Conservation (phyloP, 1,140 invertebrate genomes). For the Drosophila takahashii region DNA sequence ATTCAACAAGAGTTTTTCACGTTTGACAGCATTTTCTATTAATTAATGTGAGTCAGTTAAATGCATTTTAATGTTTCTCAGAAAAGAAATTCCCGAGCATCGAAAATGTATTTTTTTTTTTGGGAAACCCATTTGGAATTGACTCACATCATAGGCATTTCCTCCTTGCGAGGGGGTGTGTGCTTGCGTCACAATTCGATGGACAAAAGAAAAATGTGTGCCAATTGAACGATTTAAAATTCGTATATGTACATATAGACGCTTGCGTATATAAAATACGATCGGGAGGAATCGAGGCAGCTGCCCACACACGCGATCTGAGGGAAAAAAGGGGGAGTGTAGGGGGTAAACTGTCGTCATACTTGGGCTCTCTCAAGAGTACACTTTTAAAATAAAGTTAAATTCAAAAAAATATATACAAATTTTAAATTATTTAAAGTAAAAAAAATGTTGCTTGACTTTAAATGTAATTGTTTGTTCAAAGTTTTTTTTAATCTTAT, state of each 20-base stretch:
- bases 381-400: slow-evolving; percentile 3
- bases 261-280: slow-evolving; percentile 23
- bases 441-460: no score
- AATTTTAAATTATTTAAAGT: no score
- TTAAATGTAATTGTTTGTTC: no score
- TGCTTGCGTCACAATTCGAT: slow-evolving; percentile 71
- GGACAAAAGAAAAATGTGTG: slow-evolving; percentile 71
- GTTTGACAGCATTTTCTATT: slow-evolving; percentile 28
- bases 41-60: slow-evolving; percentile 46
- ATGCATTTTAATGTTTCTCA: slow-evolving; percentile 18
- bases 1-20: slow-evolving; percentile 20
- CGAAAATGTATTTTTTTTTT: slow-evolving; percentile 36
- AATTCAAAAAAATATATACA: not conserved
- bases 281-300: slow-evolving; percentile 40
- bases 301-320: slow-evolving; percentile 24
- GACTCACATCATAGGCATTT: slow-evolving; percentile 37
- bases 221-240: slow-evolving; percentile 68
- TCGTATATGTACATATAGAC: not conserved
- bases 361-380: slow-evolving; percentile 9
- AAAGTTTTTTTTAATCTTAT: no score
- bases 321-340: not conserved
- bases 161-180: slow-evolving; percentile 4
- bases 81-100: slow-evolving; percentile 16
- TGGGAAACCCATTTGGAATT: slow-evolving; percentile 49
- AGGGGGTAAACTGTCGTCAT: slow-evolving; percentile 27